Base-by-base conservation (phyloP, 2,113 vertebrate species). In the Turnix velox region DNA sequence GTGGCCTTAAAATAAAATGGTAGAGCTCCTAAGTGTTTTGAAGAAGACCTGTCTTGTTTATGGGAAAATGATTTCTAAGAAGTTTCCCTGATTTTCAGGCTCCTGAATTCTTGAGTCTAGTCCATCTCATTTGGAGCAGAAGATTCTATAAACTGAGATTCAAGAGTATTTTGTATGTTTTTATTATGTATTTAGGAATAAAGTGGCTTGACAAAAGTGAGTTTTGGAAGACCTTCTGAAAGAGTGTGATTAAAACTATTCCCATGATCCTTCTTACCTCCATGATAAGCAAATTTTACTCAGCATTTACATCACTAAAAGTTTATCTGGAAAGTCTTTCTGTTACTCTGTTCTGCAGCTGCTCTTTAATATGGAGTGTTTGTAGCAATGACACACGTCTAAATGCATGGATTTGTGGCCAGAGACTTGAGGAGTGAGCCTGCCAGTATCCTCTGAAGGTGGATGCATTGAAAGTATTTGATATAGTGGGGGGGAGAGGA, bases 1-100 rank as follows among this genome's bases (percentile, higher is more conserved):
- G 74, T 72, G 42, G 39, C 87, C 78, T 92, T 94, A 87, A 83
- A 96, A 90, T 74, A 62, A 95, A 93, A 92, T 83, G 7, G 4
- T 62, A 9, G 59, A 62, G 35, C 76, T 92, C 81, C 63, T 51
- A 33, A 69, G 51, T 40, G 81, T 89, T 93, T 93, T 94, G 84
- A 96, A 94, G 84, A 87, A 40, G 15, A 80, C 12, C 35, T 76
- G 15, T 42, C 46, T 66, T 96, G 74, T 92, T 93, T 93, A 58
- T 63, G 37, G 43, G 30, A 79, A 93, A 85, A 76, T 77, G 61
- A 75, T 89, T 81, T 91, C 51, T 82, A 74, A 58, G 35, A 67
- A 68, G 18, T 91, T 93, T 84, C 71, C 62, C 45, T 48, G 71
- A 37, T 23, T 69, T 91, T 79, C 63, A 91, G 54, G 18, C 23